Base-by-base conservation (phyloP, 92 coral and sea anemone genomes). In the Zoanthus sociatus region DNA sequence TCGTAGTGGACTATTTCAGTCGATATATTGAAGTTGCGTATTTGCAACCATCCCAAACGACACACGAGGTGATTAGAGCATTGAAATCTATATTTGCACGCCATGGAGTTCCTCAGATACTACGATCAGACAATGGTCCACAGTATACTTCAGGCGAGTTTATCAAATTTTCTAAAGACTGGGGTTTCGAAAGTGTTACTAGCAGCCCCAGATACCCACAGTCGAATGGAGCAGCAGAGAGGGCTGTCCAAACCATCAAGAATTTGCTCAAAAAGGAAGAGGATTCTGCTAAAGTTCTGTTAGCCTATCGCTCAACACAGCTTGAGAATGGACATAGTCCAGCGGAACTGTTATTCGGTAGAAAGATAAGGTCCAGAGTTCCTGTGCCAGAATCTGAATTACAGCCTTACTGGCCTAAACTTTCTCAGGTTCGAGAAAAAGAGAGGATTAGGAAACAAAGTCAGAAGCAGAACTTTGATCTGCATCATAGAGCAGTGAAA, bases 51-150 rank as follows among this genome's bases (percentile, higher is more conserved):
- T 69, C 77, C 31, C 75, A 83, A 70, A 64, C 87, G 17, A 31
- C 78, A 42, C 75, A 31, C 14, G 87, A 70, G 21, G 78, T 83
- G 26, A 69, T 71, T 58, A 50, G 68, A 45, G 78, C 87, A 73
- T 42, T 83, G 64, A 53, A 83, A 14, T 69, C 64, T 32, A 17
- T 69, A 8, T 83, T 83, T 46, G 87, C 78, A 1, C 20, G 87
- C 48, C 77, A 50, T 45, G 77, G 87, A 83, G 77, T 83, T 13
- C 87, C 78, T 5, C 77, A 83, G 67, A 69, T 71, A 30, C 37
- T 83, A 15, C 20, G 63, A 67, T 83, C 87, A 45, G 87, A 83
- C 67, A 83, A 83, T 48, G 87, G 87, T 45, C 78, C 87, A 9
- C 87, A 71, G 32, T 83, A 48, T 51, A 45, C 63, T 11, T 69